phyloP scores from a whole-genome alignment of 2,797 vertebrate species.

The Epinephelus awoara region DNA sequence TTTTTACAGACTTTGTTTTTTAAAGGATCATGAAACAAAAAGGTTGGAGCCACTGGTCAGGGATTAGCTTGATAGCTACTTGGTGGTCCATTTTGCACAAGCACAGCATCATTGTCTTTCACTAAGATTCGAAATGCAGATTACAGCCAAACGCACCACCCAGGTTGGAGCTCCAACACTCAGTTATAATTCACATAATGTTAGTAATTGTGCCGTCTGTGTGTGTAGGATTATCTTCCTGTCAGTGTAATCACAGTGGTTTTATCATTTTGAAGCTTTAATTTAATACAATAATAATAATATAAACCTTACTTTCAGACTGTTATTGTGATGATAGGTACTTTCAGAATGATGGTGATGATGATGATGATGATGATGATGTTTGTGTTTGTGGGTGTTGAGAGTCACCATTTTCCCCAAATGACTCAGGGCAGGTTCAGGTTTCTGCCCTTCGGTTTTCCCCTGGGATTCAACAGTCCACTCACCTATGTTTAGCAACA shows the following conservation, averaged over 20 bases:
- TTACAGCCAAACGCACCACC: not conserved
- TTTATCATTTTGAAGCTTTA: constrained; percentile 7
- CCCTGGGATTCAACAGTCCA: not conserved
- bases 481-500: not conserved
- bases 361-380: not conserved
- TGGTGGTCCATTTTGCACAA: not conserved
- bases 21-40: not conserved
- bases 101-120: not conserved
- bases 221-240: not conserved
- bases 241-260: not conserved
- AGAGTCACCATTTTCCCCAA: not conserved
- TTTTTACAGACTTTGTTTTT: no score
- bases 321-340: constrained; percentile 6
- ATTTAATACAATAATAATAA: constrained; percentile 16
- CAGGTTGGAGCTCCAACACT: not conserved
- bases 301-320: not conserved
- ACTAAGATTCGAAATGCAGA: constrained; percentile 2
- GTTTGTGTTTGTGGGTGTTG: not conserved
- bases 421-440: not conserved
- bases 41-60: not conserved
- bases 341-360: not conserved
- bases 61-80: not conserved
- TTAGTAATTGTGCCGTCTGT: not conserved
- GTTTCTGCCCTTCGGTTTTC: not conserved
- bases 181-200: constrained; percentile 12